phyloP scores from a whole-genome alignment of 2,113 vertebrate species.

The Brachyistius frenatus region DNA sequence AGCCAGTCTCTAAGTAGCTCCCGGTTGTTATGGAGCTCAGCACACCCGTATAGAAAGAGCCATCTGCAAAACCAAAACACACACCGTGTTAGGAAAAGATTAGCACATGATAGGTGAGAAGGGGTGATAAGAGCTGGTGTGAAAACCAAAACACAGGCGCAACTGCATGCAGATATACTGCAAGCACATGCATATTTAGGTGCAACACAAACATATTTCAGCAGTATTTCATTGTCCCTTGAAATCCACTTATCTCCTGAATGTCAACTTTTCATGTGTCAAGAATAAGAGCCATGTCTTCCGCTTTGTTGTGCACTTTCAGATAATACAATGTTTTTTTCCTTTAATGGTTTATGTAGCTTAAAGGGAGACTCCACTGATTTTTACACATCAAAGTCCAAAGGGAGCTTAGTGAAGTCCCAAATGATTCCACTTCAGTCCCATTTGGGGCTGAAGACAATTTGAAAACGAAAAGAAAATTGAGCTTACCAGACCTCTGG shows the following conservation, averaged over 20 bases:
- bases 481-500: conserved; percentile 2
- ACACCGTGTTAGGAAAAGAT: conserved; percentile 36
- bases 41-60: conserved; percentile 55
- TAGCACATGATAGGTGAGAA: conserved; percentile 36
- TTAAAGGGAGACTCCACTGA: neutral
- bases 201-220: neutral
- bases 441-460: neutral
- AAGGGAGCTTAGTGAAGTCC: conserved; percentile 18
- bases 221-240: neutral
- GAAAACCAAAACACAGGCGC: conserved; percentile 30
- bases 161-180: neutral
- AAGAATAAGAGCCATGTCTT: neutral
- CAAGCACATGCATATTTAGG: neutral
- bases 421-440: conserved; percentile 3
- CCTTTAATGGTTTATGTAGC: neutral
- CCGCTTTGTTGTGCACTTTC: neutral
- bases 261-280: neutral
- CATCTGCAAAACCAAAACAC: conserved; percentile 53
- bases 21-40: conserved; percentile 47
- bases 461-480: neutral
- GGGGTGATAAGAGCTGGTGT: conserved; percentile 52
- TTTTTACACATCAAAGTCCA: conserved; percentile 4
- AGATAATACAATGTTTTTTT: no score
- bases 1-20: conserved; percentile 43
- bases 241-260: conserved; percentile 1